Base-by-base conservation (phyloP, 2,113 vertebrate genomes). In the Artemisiospiza belli region DNA sequence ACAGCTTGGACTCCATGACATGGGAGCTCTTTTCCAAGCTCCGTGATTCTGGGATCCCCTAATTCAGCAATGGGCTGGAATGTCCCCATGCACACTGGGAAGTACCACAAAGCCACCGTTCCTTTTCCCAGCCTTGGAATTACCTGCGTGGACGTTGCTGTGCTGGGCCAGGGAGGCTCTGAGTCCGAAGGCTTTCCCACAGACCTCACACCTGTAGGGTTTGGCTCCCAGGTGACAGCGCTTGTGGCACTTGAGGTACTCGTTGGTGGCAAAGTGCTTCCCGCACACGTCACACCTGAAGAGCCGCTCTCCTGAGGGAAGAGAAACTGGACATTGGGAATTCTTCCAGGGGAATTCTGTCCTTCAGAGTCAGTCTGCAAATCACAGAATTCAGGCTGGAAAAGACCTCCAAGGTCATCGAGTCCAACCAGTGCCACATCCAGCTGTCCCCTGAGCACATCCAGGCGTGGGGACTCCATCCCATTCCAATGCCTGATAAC, bases 211-310 rank as follows among this genome's bases (percentile, higher is more conserved):
- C 55, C 83, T 96, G 90, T 96, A 98, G 63, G 97, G 97, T n/a
- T 85, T 97, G 6, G 96, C 96, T 22, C 97, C 97, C 96, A 98
- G 76, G 95, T 97, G 97, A 21, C 97, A 98, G 22, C 86, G 92
- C 57, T 96, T 97, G 59, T 97, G 97, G 81, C 97, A 97, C 30
- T 98, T 97, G 6, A 98, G 84, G 46, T 98, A 98, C 20, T 97
- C 96, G 1, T 96, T 97, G 84, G 97, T 97, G 80, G 97, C 92
- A 76, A 97, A 98, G 59, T 97, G 97, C 51, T 98, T 97, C n/a
- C 95, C 97, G 6, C 97, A 98, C 61, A 98, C 86, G 1, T 97
- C 94, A 0, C 98, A 97, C 24, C 43, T 79, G 67, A 97, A 98
- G 7, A 97, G 96, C 15, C 96, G 97, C 77, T 98, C 97, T 37